These are phyloP conservation scores for Parthenolecanium corni DNA, from an alignment of 2,888 invertebrate genomes.

Conservation along the genomic window DNA sequence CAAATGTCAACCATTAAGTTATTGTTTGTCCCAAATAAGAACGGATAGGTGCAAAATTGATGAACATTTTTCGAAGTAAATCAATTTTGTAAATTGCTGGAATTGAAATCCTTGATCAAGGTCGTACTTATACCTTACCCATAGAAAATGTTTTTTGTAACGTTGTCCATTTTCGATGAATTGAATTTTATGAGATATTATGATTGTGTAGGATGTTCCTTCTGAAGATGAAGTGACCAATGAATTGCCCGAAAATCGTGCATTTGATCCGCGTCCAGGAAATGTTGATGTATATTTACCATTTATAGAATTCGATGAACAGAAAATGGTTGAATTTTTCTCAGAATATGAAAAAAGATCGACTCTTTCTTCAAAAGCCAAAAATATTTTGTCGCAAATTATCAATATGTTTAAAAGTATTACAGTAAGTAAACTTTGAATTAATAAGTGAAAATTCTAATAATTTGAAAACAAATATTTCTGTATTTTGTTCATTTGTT, in stretches of 20 bases:
- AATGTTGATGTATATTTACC: constrained; percentile 61
- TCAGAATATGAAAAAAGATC: constrained; percentile 37
- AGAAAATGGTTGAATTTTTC: constrained; percentile 46
- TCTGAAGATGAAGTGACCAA: constrained; percentile 11
- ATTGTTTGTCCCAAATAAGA: too few relatives aligned
- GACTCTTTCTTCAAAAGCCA: background rate
- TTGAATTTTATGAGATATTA: too few relatives aligned
- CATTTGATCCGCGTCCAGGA: constrained; percentile 68
- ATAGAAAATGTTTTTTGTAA: too few relatives aligned
- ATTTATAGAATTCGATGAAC: constrained; percentile 53
- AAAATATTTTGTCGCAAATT: constrained; percentile 18
- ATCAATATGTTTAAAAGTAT: constrained; percentile 13
- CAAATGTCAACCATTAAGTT: too few relatives aligned
- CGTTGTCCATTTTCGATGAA: too few relatives aligned
- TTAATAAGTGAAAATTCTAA: too few relatives aligned
- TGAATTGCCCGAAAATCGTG: constrained; percentile 14
- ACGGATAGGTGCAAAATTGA: too few relatives aligned
- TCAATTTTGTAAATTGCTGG: too few relatives aligned
- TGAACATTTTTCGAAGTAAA: too few relatives aligned
- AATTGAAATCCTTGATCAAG: too few relatives aligned
- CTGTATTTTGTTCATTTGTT: background rate
- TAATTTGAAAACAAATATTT: too few relatives aligned
- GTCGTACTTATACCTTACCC: too few relatives aligned
- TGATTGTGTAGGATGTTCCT: background rate
- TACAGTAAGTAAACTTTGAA: constrained; percentile 6